Evolutionary conservation across 2,888 invertebrate genomes (phyloP).

Genomic region (Amphipyra tragopoginis): DNA sequence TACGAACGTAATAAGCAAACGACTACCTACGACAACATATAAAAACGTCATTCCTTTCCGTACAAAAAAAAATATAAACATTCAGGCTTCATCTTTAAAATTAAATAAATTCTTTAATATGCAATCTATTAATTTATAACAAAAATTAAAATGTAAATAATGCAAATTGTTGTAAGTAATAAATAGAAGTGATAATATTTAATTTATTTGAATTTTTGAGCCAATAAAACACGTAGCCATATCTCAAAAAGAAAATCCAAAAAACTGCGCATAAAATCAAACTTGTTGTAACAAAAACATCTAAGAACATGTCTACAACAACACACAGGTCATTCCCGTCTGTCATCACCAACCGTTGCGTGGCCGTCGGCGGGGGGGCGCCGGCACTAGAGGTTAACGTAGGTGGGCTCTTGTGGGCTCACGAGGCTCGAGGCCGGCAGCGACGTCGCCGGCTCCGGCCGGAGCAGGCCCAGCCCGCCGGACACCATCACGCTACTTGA

Average conservation of each 20-base stretch:
- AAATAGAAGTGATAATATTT: constrained; percentile 17
- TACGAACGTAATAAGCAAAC: constrained; percentile 52
- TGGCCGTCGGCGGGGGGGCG: constrained; percentile 81
- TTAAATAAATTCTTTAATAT: constrained; percentile 22
- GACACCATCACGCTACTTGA: constrained; percentile 90
- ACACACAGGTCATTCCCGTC: constrained; percentile 57
- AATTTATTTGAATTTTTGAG: constrained; percentile 23
- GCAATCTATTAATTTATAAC: constrained; percentile 29
- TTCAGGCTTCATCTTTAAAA: constrained; percentile 42
- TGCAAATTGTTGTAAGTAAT: constrained; percentile 2
- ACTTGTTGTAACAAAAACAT: constrained; percentile 27
- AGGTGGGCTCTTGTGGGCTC: constrained; percentile 96
- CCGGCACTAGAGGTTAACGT: constrained; percentile 97
- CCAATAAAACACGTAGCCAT: constrained; percentile 18
- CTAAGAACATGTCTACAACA: constrained; percentile 44
- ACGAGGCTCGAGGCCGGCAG: constrained; percentile 82
- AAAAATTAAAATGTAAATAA: background rate
- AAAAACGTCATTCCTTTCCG: constrained; percentile 46
- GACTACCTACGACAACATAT: constrained; percentile 62
- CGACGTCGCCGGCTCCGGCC: constrained; percentile 89
- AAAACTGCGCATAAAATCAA: constrained; percentile 3
- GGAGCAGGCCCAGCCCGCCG: constrained; percentile 84
- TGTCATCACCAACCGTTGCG: constrained; percentile 80
- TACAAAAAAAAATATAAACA: constrained; percentile 15
- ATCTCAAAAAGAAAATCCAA: background rate